Percentiles rank a stretch among this genome's conserved stretches.
Conservation (phyloP, 2,888 invertebrate genomes). For the Alsophila aescularia region DNA sequence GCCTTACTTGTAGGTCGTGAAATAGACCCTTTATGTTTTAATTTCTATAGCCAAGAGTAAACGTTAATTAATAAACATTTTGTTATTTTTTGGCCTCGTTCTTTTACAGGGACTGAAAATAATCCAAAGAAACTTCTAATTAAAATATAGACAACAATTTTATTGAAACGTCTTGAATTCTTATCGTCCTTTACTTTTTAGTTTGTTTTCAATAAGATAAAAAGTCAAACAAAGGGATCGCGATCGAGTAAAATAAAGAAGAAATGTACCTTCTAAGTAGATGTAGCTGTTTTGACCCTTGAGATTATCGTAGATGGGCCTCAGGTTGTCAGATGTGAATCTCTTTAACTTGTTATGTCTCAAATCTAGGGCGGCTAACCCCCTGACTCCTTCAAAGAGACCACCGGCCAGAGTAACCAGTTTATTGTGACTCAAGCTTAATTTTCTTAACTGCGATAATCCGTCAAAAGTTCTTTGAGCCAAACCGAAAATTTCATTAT, state of each 20-base stretch:
- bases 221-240: background rate
- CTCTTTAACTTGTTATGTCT: slow-evolving; percentile 90
- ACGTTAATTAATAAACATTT: background rate
- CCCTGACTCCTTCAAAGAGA: slow-evolving; percentile 88
- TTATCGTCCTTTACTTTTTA: background rate
- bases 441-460: slow-evolving; percentile 87
- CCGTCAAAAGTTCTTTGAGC: slow-evolving; percentile 91
- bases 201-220: background rate
- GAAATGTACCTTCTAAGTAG: slow-evolving; percentile 88
- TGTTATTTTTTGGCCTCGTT: background rate
- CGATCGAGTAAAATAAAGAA: background rate
- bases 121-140: slow-evolving; percentile 1
- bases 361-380: slow-evolving; percentile 89
- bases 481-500: slow-evolving; percentile 88
- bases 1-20: too few species aligned
- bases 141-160: background rate
- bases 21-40: slow-evolving; percentile 9
- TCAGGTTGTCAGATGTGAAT: slow-evolving; percentile 89
- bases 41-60: background rate
- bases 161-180: background rate
- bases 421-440: slow-evolving; percentile 90
- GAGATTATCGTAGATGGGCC: slow-evolving; percentile 90
- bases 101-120: background rate
- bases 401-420: slow-evolving; percentile 88
- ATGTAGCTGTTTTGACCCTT: slow-evolving; percentile 89